Evolutionary conservation across 2,888 invertebrate species (phyloP).

Genomic region (Ochlodes sylvanus): DNA sequence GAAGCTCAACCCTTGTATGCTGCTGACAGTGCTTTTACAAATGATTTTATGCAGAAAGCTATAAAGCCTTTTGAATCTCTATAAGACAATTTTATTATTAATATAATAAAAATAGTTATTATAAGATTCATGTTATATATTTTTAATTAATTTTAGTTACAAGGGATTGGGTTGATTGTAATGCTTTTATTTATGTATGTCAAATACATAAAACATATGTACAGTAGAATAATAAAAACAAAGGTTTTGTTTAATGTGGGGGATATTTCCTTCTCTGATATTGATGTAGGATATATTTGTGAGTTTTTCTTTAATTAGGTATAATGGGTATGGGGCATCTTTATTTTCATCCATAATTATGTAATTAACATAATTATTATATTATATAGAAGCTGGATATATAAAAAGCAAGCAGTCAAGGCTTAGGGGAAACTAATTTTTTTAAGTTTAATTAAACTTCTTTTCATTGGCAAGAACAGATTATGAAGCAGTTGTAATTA

Average conservation of each 20-base stretch:
- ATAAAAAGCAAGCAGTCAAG: too few relatives aligned
- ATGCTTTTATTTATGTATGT: too few relatives aligned
- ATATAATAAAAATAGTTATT: too few relatives aligned
- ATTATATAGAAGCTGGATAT: too few relatives aligned
- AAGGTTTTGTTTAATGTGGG: neutral
- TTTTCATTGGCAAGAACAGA: neutral
- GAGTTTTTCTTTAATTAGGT: neutral
- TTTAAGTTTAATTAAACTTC: too few relatives aligned
- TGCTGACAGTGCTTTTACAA: conserved; percentile 82
- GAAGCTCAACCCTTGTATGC: conserved; percentile 73
- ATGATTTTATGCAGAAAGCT: conserved; percentile 85
- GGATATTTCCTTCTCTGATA: too few relatives aligned
- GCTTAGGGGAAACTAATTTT: too few relatives aligned
- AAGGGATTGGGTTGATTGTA: too few relatives aligned
- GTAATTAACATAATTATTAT: too few relatives aligned
- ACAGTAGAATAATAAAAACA: neutral
- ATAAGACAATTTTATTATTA: neutral
- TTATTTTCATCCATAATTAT: too few relatives aligned
- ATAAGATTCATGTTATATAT: neutral
- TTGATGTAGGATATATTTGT: neutral
- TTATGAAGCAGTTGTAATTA: neutral
- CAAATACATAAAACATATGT: too few relatives aligned
- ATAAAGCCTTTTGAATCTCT: conserved; percentile 60
- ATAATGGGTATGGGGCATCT: neutral
- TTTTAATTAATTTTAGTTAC: neutral